Evolutionary conservation across 2,888 invertebrate species (phyloP).

Genomic region (Aphelenchoides bicaudatus): DNA sequence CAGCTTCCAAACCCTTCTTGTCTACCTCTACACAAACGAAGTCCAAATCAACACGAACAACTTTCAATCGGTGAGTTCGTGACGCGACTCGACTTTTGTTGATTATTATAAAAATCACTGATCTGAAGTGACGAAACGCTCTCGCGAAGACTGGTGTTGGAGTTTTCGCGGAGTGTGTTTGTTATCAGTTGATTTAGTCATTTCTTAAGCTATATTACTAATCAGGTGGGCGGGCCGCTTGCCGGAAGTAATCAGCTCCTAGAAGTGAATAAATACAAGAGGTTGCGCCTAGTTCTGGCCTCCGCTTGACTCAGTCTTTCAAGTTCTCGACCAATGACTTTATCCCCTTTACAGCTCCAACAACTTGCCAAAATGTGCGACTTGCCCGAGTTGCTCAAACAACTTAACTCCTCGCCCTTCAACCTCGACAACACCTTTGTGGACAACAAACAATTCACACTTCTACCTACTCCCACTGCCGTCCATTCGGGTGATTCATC

Average conservation of each 20-base stretch:
- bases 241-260: neutral
- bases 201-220: neutral
- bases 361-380: conserved; percentile 6
- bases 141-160: neutral
- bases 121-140: conserved; percentile 7
- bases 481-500: neutral
- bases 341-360: conserved; percentile 14
- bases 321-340: conserved; percentile 4
- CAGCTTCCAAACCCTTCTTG: conserved; percentile 18
- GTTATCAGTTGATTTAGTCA: neutral
- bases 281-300: neutral
- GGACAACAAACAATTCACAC: neutral
- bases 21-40: conserved; percentile 17
- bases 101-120: neutral
- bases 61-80: conserved; percentile 12
- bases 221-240: neutral
- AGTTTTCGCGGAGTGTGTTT: neutral
- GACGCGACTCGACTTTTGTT: too few relatives aligned
- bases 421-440: neutral
- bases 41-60: neutral
- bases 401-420: neutral
- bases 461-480: neutral
- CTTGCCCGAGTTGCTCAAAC: conserved; percentile 7
- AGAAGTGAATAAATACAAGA: neutral
- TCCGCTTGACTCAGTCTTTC: neutral